Percentiles rank a stretch among this genome's conserved stretches.
Conservation (phyloP, 2,797 vertebrate genomes). For the Sebastes paucispinis region DNA sequence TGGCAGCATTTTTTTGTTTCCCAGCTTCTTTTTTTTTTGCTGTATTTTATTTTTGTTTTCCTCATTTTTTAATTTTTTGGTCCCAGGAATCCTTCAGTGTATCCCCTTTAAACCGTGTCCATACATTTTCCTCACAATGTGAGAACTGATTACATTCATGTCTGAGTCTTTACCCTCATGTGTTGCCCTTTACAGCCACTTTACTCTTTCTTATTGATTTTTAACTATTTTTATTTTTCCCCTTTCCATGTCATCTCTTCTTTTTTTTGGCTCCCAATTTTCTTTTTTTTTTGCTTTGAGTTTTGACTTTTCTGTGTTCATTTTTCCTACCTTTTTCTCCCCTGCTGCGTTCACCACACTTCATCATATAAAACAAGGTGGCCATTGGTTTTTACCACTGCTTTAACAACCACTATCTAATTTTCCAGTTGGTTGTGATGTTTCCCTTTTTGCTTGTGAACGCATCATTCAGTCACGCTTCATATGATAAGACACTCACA, state of each 20-base stretch:
- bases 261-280: slow-evolving; percentile 26
- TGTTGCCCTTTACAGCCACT: slow-evolving; percentile 60
- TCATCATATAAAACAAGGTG: slow-evolving; percentile 56
- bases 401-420: slow-evolving; percentile 58
- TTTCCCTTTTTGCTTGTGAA: slow-evolving; percentile 42
- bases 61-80: slow-evolving; percentile 50
- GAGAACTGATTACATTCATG: slow-evolving; percentile 56
- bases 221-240: slow-evolving; percentile 38
- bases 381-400: slow-evolving; percentile 43
- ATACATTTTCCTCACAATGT: slow-evolving; percentile 68
- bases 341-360: slow-evolving; percentile 39
- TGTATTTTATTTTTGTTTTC: slow-evolving; percentile 50
- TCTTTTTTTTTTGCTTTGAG: slow-evolving; percentile 45
- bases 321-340: slow-evolving; percentile 63
- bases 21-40: slow-evolving; percentile 53
- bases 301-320: slow-evolving; percentile 54
- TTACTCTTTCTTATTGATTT: slow-evolving; percentile 48
- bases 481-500: slow-evolving; percentile 18
- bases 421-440: slow-evolving; percentile 42
- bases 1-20: slow-evolving; percentile 68
- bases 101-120: slow-evolving; percentile 56
- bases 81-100: slow-evolving; percentile 60
- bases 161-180: slow-evolving; percentile 59
- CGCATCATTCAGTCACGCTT: not conserved
- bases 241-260: slow-evolving; percentile 57